A percentile compares a stretch with the other conserved stretches of the same genome.
Evolutionary conservation across 2,113 vertebrate species (phyloP).

Genomic region (Willisornis vidua): DNA sequence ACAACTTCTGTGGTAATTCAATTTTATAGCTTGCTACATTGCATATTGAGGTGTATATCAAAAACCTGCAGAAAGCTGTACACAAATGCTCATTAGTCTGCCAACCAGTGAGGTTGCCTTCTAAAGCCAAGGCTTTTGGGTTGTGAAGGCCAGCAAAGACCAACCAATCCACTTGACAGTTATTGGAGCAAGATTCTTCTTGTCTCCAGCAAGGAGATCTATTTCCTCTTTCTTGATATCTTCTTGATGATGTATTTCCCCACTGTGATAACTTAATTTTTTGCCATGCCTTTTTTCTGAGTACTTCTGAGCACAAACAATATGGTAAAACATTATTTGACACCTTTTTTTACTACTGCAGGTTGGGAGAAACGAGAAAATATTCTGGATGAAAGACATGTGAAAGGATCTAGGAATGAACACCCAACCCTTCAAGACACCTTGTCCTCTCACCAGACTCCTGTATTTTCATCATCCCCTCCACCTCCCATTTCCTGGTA

Average conservation of each 20-base stretch:
- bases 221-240: background rate
- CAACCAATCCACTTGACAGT: background rate
- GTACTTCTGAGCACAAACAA: background rate
- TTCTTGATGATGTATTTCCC: background rate
- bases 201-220: background rate
- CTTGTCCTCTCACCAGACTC: background rate
- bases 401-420: background rate
- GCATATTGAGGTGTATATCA: background rate
- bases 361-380: background rate
- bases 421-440: background rate
- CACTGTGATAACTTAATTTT: background rate
- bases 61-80: background rate
- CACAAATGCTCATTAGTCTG: background rate
- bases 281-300: background rate
- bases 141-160: background rate
- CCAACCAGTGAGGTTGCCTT: background rate
- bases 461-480: background rate
- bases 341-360: background rate
- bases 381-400: background rate
- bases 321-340: background rate
- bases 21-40: background rate
- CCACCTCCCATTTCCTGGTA: accelerated
- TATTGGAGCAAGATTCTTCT: background rate
- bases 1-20: background rate
- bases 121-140: background rate